phyloP scores from a whole-genome alignment of 2,113 vertebrate genomes.

The Elaphurus davidianus region DNA sequence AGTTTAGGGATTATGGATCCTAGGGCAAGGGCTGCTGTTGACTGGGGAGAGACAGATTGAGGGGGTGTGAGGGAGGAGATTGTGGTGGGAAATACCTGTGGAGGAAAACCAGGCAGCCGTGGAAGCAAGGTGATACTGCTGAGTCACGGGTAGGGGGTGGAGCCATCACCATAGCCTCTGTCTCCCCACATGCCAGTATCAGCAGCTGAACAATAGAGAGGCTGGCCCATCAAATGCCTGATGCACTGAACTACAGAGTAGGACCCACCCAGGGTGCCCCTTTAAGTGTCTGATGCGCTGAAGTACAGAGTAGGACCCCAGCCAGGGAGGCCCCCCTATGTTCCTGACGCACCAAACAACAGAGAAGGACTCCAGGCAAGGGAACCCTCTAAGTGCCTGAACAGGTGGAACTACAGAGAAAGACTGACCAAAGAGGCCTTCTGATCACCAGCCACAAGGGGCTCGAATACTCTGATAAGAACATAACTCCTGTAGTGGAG shows the following conservation, averaged over 20 bases:
- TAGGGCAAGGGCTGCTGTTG: background rate
- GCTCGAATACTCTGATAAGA: background rate
- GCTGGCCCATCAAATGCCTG: background rate
- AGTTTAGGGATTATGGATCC: background rate
- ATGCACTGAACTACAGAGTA: background rate
- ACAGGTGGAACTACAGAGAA: background rate
- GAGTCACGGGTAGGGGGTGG: background rate
- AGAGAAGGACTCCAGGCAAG: background rate
- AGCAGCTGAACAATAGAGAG: background rate
- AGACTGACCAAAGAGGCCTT: background rate
- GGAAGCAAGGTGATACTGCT: background rate
- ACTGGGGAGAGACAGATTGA: background rate
- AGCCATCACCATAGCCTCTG: background rate
- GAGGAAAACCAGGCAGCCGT: background rate
- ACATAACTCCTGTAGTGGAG: background rate
- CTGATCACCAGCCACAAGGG: background rate
- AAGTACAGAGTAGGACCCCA: background rate
- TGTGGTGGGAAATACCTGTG: background rate
- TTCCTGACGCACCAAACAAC: background rate
- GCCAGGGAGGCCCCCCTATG: background rate
- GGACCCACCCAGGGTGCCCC: background rate
- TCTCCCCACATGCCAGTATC: background rate
- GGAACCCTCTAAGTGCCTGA: background rate
- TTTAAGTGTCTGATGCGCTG: rapidly evolving
- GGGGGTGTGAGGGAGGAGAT: background rate